A percentile compares a stretch with the other conserved stretches of the same genome.
Evolutionary conservation across 2,113 vertebrate species (phyloP).

Genomic region (Danio rerio): GRCz12tu NC_133177.1:26108001-26108500

Average conservation of each 20-base stretch:
- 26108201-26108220: not conserved
- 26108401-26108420: too few species aligned
- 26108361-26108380: too few species aligned
- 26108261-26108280: not conserved
- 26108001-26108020: conserved; percentile 42
- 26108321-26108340: not conserved
- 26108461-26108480: not conserved
- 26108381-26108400: too few species aligned
- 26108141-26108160: conserved; percentile 18
- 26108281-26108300: not conserved
- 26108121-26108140: conserved; percentile 13
- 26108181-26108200: not conserved
- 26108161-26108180: not conserved
- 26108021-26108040: conserved; percentile 40
- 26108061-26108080: not conserved
- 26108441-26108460: not conserved
- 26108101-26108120: not conserved
- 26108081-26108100: conserved; percentile 24
- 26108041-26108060: conserved; percentile 12
- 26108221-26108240: not conserved
- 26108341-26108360: not conserved
- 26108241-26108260: not conserved
- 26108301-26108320: not conserved
- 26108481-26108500: not conserved
- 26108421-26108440: too few species aligned